Evolutionary conservation across 2,797 vertebrate genomes (phyloP).

Genomic region (Enteromius anoplus): DNA sequence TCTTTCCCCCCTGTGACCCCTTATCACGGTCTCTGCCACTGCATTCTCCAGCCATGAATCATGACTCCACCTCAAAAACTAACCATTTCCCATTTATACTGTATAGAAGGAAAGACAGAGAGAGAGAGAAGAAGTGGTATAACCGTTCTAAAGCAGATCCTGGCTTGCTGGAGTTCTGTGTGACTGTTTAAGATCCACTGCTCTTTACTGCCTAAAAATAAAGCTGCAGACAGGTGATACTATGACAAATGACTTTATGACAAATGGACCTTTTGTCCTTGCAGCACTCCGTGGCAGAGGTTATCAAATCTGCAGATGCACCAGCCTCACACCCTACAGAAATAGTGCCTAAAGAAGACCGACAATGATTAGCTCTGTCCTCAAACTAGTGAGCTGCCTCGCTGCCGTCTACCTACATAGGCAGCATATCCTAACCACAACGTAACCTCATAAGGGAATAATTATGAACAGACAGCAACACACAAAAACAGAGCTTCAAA

Average conservation of each 20-base stretch:
- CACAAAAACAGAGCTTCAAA: background rate
- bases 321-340: conserved; percentile 20
- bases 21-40: conserved; percentile 70
- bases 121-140: background rate
- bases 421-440: background rate
- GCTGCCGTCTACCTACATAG: background rate
- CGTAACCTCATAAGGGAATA: background rate
- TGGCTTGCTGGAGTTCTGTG: background rate
- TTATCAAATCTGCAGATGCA: conserved; percentile 52
- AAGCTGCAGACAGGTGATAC: conserved; percentile 34
- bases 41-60: conserved; percentile 77
- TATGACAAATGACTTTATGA: conserved; percentile 69
- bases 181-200: background rate
- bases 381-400: conserved; percentile 8
- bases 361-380: conserved; percentile 16
- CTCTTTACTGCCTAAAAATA: conserved; percentile 68
- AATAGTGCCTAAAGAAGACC: background rate
- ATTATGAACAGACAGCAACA: background rate
- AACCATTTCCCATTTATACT: conserved; percentile 32
- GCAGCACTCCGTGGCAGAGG: conserved; percentile 35
- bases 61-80: conserved; percentile 68
- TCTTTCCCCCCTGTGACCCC: conserved; percentile 70
- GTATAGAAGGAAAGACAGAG: conserved; percentile 33
- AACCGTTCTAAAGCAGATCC: background rate
- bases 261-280: conserved; percentile 70